A percentile compares a stretch with the other conserved stretches of the same genome.
Evolutionary conservation across 2,888 invertebrate species (phyloP).

Genomic region (Brachyptera risi): DNA sequence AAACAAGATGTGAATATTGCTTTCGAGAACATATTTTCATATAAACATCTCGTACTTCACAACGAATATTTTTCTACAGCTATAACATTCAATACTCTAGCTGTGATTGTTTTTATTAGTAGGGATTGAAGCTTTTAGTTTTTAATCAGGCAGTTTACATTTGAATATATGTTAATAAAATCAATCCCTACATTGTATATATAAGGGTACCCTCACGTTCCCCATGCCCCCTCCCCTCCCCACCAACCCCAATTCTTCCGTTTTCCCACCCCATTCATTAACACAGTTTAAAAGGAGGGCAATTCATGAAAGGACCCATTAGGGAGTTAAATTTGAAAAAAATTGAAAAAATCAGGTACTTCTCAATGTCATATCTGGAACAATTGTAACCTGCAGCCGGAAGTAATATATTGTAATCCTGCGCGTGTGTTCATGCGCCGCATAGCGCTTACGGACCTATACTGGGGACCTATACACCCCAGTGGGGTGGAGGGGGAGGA

Average conservation of each 20-base stretch:
- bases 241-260: background rate
- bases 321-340: background rate
- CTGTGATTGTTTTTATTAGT: too few species aligned
- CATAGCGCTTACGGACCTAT: constrained; percentile 1
- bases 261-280: background rate
- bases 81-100: too few species aligned
- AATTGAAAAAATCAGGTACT: constrained; percentile 10
- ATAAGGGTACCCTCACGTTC: constrained; percentile 3
- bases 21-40: too few species aligned
- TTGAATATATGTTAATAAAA: too few species aligned
- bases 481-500: too few species aligned
- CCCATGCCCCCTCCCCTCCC: too few species aligned
- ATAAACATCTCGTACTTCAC: too few species aligned
- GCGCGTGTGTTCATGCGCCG: constrained; percentile 6
- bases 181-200: background rate
- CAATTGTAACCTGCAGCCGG: background rate
- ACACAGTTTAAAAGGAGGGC: background rate
- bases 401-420: constrained; percentile 4
- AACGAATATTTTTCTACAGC: too few species aligned
- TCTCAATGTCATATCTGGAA: background rate
- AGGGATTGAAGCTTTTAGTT: too few species aligned
- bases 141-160: too few species aligned
- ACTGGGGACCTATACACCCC: too few species aligned
- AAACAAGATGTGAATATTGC: too few species aligned
- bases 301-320: background rate